Percentiles rank a stretch among this genome's conserved stretches.
These are phyloP conservation scores for Phaetusa simplex DNA, from an alignment of 2,113 vertebrate genomes.

Conservation along the genomic window DNA sequence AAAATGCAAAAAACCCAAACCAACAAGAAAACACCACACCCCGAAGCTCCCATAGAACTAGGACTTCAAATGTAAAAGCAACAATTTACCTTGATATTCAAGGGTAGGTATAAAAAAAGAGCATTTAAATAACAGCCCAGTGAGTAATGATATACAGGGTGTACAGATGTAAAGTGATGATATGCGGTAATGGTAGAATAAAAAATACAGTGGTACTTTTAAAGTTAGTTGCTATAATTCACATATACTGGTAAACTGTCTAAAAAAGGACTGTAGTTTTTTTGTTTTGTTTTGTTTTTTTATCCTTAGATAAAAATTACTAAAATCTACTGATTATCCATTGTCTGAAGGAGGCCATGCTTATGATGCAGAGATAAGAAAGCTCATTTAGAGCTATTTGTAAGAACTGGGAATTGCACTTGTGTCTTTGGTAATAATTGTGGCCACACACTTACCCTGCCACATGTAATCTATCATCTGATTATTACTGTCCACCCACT, in stretches of 20 bases:
- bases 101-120: neutral
- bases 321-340: neutral
- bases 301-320: neutral
- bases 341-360: neutral
- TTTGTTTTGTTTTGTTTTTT: neutral
- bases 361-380: neutral
- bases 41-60: neutral
- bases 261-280: neutral
- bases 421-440: neutral
- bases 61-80: neutral
- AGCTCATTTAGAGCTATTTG: neutral
- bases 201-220: neutral
- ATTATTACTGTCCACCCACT: constrained; percentile 2
- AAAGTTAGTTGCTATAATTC: neutral
- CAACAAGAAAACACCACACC: neutral
- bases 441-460: neutral
- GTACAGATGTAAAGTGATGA: neutral
- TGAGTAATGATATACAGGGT: neutral
- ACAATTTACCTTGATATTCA: neutral
- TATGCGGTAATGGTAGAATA: neutral
- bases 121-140: neutral
- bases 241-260: neutral
- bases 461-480: neutral
- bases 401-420: neutral
- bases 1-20: neutral